A percentile compares a stretch with the other conserved stretches of the same genome.
These are phyloP conservation scores for Danio aesculapii DNA, from an alignment of 2,797 vertebrate species.

Conservation along the genomic window DNA sequence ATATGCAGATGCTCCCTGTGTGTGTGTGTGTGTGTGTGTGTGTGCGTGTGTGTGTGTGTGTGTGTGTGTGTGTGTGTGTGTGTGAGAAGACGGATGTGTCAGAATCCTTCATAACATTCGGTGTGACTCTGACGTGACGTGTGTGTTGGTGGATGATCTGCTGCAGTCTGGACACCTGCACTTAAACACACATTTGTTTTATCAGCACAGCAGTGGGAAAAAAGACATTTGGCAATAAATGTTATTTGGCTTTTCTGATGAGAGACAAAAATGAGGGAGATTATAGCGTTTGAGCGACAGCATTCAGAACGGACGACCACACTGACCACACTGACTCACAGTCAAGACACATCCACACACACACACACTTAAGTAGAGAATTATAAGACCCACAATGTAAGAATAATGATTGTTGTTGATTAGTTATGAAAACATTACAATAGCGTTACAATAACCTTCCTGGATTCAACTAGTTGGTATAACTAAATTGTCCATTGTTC, in stretches of 20 bases:
- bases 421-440: background rate
- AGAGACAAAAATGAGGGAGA: conserved; percentile 76
- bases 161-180: conserved; percentile 32
- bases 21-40: conserved; percentile 26
- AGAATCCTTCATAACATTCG: conserved; percentile 37
- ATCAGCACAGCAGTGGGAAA: conserved; percentile 4
- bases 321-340: conserved; percentile 74
- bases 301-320: conserved; percentile 76
- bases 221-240: conserved; percentile 63
- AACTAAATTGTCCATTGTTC: background rate
- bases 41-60: too few species aligned
- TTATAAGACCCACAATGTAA: background rate
- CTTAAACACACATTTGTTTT: conserved; percentile 38
- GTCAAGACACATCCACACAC: conserved; percentile 53
- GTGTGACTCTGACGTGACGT: conserved; percentile 35
- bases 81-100: conserved; percentile 20
- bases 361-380: background rate
- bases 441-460: background rate
- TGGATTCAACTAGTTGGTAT: background rate
- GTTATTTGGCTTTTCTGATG: conserved; percentile 74
- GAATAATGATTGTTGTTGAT: background rate
- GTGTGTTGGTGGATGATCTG: conserved; percentile 4
- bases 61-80: too few species aligned
- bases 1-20: conserved; percentile 48
- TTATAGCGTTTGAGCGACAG: conserved; percentile 74